Percentiles rank a stretch among this genome's conserved stretches.
Conservation (phyloP, 2,797 vertebrate genomes). For the Scyliorhinus canicula region DNA sequence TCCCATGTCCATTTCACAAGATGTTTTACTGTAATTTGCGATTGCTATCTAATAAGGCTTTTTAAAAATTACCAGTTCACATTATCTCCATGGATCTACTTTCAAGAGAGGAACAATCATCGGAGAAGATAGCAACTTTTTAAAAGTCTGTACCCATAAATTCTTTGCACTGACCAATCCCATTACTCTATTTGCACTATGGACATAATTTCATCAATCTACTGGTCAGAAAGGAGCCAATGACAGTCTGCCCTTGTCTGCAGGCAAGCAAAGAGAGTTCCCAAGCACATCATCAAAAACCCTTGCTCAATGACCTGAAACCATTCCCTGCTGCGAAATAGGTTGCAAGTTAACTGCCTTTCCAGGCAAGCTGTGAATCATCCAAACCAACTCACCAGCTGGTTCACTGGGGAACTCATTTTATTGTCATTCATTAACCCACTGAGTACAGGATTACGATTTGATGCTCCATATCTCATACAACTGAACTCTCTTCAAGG, state of each 20-base stretch:
- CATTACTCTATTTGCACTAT: not conserved
- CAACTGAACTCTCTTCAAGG: not conserved
- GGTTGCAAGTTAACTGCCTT: conserved; percentile 28
- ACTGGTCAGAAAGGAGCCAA: conserved; percentile 28
- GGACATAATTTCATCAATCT: conserved; percentile 2
- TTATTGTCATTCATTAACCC: conserved; percentile 7
- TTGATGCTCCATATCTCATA: not conserved
- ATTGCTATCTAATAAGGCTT: conserved; percentile 1
- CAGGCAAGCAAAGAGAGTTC: conserved; percentile 24
- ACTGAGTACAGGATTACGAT: not conserved
- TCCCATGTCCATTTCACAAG: not conserved
- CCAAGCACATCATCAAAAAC: conserved; percentile 30
- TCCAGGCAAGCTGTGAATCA: conserved; percentile 25
- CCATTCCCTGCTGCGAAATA: conserved; percentile 27
- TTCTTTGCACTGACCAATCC: not conserved
- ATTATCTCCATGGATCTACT: not conserved
- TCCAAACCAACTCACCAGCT: conserved; percentile 23
- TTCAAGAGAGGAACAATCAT: not conserved
- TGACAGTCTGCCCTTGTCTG: conserved; percentile 38
- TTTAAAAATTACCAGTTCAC: not conserved
- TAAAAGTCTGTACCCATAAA: not conserved
- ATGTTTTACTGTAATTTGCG: not conserved
- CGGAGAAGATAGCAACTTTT: not conserved
- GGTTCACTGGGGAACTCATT: not conserved
- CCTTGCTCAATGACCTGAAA: conserved; percentile 19